Conservation (phyloP, 2,888 invertebrate species). For the Scelioninae gen. 2 region DNA sequence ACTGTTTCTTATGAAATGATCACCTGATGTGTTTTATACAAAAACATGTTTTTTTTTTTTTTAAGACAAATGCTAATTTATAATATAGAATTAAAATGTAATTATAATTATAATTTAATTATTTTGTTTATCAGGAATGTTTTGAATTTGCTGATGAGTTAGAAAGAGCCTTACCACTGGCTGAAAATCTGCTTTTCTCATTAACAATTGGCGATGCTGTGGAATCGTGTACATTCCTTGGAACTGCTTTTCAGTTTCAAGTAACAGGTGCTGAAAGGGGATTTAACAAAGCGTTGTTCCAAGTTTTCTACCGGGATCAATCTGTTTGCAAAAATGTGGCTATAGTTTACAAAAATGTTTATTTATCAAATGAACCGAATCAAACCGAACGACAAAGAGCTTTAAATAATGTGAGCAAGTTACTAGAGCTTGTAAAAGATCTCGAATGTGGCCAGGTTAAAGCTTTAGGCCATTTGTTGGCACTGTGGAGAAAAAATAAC, state of each 20-base stretch:
- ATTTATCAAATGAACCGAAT: conserved; percentile 63
- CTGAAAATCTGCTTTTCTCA: conserved; percentile 85
- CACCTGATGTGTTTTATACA: no score
- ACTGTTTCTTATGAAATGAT: no score
- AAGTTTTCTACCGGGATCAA: conserved; percentile 70
- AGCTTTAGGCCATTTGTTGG: conserved; percentile 62
- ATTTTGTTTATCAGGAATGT: conserved; percentile 74
- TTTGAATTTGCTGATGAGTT: conserved; percentile 76
- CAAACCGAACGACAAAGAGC: conserved; percentile 66
- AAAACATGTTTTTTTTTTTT: no score
- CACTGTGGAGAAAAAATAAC: conserved; percentile 66
- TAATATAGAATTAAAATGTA: neutral
- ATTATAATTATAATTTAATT: conserved; percentile 3
- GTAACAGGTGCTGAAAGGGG: conserved; percentile 84
- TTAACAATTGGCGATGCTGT: conserved; percentile 86
- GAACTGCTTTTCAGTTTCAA: conserved; percentile 86
- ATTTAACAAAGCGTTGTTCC: conserved; percentile 70
- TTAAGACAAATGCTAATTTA: no score
- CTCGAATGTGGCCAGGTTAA: conserved; percentile 70
- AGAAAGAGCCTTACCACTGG: conserved; percentile 79
- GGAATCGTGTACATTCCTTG: conserved; percentile 93
- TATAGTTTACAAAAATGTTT: conserved; percentile 70
- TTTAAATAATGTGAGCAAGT: conserved; percentile 63
- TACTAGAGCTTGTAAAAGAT: conserved; percentile 67
- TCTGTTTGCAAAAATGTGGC: conserved; percentile 71